Evolutionary conservation across 2,888 invertebrate genomes (phyloP).

Genomic region (Cerastis leucographa): DNA sequence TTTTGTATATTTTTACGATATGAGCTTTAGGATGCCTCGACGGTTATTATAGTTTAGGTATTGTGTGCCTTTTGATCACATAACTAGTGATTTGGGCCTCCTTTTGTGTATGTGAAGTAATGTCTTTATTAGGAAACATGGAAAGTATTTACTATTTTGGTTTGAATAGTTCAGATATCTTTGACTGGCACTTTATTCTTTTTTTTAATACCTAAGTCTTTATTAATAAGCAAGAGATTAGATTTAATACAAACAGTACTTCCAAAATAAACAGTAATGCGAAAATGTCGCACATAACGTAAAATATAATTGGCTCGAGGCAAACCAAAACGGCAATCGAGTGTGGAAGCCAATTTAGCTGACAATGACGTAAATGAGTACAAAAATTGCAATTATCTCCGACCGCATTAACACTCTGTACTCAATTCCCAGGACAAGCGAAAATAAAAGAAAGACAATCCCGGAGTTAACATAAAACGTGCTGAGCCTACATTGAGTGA

Average conservation of each 20-base stretch:
- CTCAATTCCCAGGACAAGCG: slow-evolving; percentile 40
- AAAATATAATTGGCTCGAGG: slow-evolving; percentile 37
- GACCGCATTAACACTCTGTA: slow-evolving; percentile 24
- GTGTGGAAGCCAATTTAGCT: slow-evolving; percentile 31
- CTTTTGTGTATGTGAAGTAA: neutral
- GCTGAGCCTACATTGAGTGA: slow-evolving; percentile 62
- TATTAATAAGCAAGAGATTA: neutral
- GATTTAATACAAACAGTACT: neutral
- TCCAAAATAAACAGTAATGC: neutral
- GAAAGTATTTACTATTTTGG: neutral
- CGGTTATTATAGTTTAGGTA: slow-evolving; percentile 7
- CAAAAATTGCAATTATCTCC: slow-evolving; percentile 56
- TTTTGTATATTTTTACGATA: slow-evolving; percentile 19
- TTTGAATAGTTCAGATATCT: neutral
- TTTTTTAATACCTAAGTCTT: neutral
- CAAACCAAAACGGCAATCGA: slow-evolving; percentile 14
- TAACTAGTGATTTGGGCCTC: neutral
- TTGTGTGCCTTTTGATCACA: slow-evolving; percentile 26
- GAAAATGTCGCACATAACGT: neutral
- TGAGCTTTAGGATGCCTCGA: neutral
- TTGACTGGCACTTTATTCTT: neutral
- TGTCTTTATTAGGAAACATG: neutral
- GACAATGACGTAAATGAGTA: slow-evolving; percentile 32
- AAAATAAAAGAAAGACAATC: slow-evolving; percentile 46
- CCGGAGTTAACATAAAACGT: slow-evolving; percentile 40